These are phyloP conservation scores for Spinus olivaceus DNA, from an alignment of 2,797 vertebrate species.

Conservation along the genomic window DNA sequence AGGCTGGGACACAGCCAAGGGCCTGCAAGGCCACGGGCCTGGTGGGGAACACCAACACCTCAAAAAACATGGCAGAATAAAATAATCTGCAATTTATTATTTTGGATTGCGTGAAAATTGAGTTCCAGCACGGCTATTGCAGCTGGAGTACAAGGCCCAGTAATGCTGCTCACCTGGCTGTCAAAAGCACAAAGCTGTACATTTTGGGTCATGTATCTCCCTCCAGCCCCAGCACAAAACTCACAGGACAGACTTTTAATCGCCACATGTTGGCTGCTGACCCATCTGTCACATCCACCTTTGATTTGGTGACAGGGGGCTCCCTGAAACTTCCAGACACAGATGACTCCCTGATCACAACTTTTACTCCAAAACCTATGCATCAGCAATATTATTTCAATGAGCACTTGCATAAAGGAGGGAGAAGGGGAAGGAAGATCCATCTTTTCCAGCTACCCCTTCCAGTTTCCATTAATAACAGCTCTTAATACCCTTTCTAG, in stretches of 20 bases:
- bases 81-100: rapidly evolving
- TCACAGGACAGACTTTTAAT: neutral
- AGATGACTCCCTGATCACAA: neutral
- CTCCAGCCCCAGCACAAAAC: neutral
- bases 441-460: neutral
- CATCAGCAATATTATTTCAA: neutral
- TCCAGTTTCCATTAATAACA: neutral
- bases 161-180: neutral
- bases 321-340: neutral
- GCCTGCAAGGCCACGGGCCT: neutral
- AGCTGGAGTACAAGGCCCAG: neutral
- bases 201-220: rapidly evolving
- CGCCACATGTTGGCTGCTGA: neutral
- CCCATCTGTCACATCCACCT: neutral
- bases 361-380: neutral
- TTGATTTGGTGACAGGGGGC: neutral
- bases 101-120: neutral
- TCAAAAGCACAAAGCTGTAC: rapidly evolving
- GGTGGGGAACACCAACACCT: rapidly evolving
- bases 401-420: neutral
- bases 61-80: rapidly evolving
- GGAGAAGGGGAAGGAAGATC: neutral
- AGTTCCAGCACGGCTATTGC: rapidly evolving
- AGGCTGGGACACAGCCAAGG: rapidly evolving
- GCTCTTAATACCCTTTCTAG: neutral